Percentiles rank a stretch among this genome's conserved stretches.
phyloP scores from a whole-genome alignment of 2,113 vertebrate genomes.

The Phaethon lepturus region DNA sequence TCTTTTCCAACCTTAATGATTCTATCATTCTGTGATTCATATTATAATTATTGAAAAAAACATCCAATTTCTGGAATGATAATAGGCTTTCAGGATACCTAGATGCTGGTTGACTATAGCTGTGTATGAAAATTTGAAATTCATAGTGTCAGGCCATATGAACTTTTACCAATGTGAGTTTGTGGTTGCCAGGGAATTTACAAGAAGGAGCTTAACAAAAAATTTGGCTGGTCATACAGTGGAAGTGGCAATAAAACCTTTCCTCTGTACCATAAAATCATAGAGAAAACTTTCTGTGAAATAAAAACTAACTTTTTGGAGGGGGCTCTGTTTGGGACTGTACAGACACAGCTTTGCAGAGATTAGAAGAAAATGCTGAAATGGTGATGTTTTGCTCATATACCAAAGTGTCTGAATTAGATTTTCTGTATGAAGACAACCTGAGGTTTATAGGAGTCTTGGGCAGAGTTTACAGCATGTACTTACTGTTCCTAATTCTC shows the following conservation, averaged over 20 bases:
- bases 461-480: neutral
- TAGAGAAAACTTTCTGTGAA: neutral
- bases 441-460: neutral
- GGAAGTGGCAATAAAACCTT: neutral
- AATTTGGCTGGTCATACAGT: neutral
- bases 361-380: neutral
- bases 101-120: neutral
- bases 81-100: neutral
- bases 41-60: neutral
- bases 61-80: neutral
- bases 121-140: neutral
- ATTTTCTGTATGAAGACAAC: neutral
- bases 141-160: neutral
- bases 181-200: neutral
- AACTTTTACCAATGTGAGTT: neutral
- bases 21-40: too few species aligned
- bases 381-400: neutral
- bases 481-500: neutral
- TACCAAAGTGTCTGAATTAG: neutral
- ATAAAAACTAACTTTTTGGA: neutral
- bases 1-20: too few species aligned
- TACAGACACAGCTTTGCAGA: neutral
- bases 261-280: neutral
- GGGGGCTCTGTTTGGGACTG: neutral
- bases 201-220: neutral